Base-by-base conservation (phyloP, 2,113 vertebrate species). In the Piliocolobus tephrosceles region DNA sequence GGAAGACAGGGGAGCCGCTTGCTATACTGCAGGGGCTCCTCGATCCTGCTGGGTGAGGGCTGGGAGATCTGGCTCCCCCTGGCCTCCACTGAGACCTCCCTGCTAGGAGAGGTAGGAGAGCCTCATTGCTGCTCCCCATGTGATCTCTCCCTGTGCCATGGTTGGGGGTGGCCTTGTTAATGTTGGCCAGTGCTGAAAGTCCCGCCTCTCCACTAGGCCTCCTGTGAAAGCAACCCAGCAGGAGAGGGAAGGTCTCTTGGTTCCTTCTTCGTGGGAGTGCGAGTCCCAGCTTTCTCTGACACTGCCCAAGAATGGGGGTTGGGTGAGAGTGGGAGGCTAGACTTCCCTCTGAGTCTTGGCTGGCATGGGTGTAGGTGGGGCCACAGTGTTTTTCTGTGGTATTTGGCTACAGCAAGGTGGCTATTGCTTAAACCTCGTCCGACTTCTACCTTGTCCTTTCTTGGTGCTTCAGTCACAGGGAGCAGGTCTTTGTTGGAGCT, bases 241-340 rank as follows among this genome's bases (percentile, higher is more conserved):
- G 25, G 32, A 45, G 52, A 73, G 0, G 38, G 1, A 5, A 12
- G 27, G 10, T 8, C 30, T n/a, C 30, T 22, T 4, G 1, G 23
- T 64, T 47, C 73, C 6, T 64, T 55, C 14, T 23, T n/a, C 27
- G 52, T 32, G 30, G 22, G 9, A 17, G 64, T 45, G 2, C 38
- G 40, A 80, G 55, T 66, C 35, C 64, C 12, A 52, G 40, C 27
- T 70, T 20, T 64, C 61, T 91, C 58, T 85, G 89, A 70, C 61
- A 47, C 38, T 45, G 25, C 40, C 66, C 35, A 40, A 66, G 57
- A 30, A 72, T 43, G 7, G 32, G 23, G n/a, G 13, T 27, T 79
- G 45, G 30, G 4, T 43, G 68, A 88, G 1, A 1, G 25, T 14
- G 23, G n/a, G 40, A 12, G 20, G 35, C 57, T 68, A 22, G 16